phyloP scores from a whole-genome alignment of 1,140 invertebrate species.

The Cecropterus lyciades region DNA sequence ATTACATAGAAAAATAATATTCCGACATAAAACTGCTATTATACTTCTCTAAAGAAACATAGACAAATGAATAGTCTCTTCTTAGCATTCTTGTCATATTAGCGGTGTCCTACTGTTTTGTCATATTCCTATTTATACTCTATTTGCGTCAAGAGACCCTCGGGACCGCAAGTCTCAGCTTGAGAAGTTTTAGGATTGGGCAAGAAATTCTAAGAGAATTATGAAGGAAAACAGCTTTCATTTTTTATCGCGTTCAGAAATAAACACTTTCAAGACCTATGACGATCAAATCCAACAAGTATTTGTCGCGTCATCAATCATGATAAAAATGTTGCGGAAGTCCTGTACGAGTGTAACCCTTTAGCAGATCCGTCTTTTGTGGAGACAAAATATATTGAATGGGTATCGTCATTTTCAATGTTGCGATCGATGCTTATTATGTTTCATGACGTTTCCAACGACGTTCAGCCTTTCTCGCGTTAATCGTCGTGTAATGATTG shows the following conservation, averaged over 20 bases:
- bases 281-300: background rate
- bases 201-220: background rate
- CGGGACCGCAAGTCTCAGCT: background rate
- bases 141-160: background rate
- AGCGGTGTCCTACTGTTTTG: too few species aligned
- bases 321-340: slow-evolving; percentile 12
- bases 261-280: background rate
- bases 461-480: too few species aligned
- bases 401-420: slow-evolving; percentile 1
- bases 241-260: background rate
- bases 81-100: too few species aligned
- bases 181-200: slow-evolving; percentile 1
- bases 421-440: background rate
- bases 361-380: slow-evolving; percentile 11
- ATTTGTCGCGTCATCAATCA: slow-evolving; percentile 29
- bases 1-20: too few species aligned
- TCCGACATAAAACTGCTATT: too few species aligned
- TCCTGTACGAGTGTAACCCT: slow-evolving; percentile 19
- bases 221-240: slow-evolving; percentile 5
- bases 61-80: too few species aligned
- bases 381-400: slow-evolving; percentile 23
- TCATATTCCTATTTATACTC: too few species aligned
- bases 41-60: too few species aligned
- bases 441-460: too few species aligned
- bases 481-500: too few species aligned